phyloP scores from a whole-genome alignment of 2,888 invertebrate species.

The Piscicola geometra region DNA sequence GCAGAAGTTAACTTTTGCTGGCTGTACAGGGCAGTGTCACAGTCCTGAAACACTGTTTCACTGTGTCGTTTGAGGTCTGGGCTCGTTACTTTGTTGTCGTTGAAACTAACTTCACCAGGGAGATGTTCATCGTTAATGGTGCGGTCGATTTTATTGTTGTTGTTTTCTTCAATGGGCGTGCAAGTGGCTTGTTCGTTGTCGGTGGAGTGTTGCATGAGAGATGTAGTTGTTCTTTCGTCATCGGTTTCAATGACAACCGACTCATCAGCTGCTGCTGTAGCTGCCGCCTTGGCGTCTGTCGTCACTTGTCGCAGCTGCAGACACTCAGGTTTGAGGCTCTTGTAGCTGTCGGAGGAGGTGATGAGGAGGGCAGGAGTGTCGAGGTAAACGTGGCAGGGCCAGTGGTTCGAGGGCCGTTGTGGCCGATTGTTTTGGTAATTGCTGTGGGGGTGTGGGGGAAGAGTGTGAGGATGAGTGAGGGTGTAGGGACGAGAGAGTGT shows the following conservation, averaged over 20 bases:
- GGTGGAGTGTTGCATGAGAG: slow-evolving; percentile 2
- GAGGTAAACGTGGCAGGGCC: slow-evolving; percentile 25
- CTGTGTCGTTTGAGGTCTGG: too few species aligned
- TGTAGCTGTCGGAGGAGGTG: slow-evolving; percentile 16
- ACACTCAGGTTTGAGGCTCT: slow-evolving; percentile 4
- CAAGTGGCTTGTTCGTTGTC: neutral
- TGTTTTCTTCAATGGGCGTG: neutral
- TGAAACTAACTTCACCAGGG: too few species aligned
- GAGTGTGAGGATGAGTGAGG: neutral
- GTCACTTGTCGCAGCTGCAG: slow-evolving; percentile 19
- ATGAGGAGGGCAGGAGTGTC: slow-evolving; percentile 32
- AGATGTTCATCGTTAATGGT: too few species aligned
- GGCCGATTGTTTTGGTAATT: neutral
- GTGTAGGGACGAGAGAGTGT: neutral
- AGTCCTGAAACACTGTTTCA: too few species aligned
- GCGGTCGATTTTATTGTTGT: too few species aligned
- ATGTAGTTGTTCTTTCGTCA: neutral
- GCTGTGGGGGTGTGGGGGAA: slow-evolving; percentile 12
- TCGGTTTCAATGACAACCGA: neutral
- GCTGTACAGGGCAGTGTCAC: too few species aligned
- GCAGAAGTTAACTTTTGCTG: neutral
- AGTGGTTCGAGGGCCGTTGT: neutral
- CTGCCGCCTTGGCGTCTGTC: neutral
- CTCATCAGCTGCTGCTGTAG: neutral
- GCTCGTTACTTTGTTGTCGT: too few species aligned